These are phyloP conservation scores for Apaloderma vittatum DNA, from an alignment of 2,113 vertebrate genomes.

Conservation along the genomic window DNA sequence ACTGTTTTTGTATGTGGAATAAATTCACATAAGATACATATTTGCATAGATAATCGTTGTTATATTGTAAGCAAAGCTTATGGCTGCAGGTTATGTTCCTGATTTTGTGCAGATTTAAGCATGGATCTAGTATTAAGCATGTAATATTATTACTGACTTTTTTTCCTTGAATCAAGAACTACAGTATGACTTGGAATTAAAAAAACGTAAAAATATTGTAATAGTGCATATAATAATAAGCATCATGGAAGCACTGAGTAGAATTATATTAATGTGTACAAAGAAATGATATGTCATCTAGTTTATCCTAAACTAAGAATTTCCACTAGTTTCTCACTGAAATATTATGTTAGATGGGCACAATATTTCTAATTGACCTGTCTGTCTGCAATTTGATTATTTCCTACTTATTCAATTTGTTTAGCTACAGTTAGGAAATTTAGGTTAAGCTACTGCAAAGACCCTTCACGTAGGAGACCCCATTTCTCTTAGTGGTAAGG, in stretches of 20 bases:
- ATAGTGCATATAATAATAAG: neutral
- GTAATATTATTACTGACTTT: neutral
- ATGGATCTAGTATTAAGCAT: neutral
- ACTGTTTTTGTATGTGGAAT: neutral
- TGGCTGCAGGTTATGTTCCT: neutral
- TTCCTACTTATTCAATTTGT: neutral
- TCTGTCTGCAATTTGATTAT: neutral
- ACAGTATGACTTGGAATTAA: neutral
- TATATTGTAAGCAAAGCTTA: neutral
- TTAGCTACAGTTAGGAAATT: neutral
- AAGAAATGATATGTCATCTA: accelerated
- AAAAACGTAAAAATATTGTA: neutral
- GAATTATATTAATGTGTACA: neutral
- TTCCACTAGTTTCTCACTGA: neutral
- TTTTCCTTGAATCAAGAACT: neutral
- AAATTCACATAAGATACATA: neutral
- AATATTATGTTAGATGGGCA: neutral
- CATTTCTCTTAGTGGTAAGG: neutral
- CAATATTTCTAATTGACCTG: neutral
- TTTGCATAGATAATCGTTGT: neutral
- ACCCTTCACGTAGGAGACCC: neutral
- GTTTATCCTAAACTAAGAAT: neutral
- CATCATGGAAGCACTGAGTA: neutral
- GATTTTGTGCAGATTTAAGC: neutral
- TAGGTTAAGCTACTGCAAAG: neutral